Base-by-base conservation (phyloP, 2,888 invertebrate species). In the Nycteola revayana region DNA sequence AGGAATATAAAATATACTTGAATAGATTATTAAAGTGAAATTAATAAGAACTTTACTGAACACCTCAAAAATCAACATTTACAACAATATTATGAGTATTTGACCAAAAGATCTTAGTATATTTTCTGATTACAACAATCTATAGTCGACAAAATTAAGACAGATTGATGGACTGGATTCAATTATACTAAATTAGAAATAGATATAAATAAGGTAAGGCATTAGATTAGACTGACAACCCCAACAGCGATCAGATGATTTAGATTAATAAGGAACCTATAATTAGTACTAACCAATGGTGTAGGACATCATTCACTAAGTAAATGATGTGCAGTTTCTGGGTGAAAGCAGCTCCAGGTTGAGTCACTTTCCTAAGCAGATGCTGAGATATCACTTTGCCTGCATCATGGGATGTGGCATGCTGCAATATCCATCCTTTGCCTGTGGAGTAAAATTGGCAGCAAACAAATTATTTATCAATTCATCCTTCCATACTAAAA, bases 251-350 rank as follows among this genome's bases (percentile, higher is more conserved):
- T 26, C 6, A 43, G 36, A 49, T 55, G 43, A 42, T 7, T 37
- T 38, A 39, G 11, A 10, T 32, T 17, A 28, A 26, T 25, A 35
- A 26, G 20, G 36, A 22, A 14, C 28, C 18, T 3, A 25, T 31
- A 6, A 21, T 37, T 29, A 10, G 53, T 77, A 92, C 93, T 93
- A 92, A 96, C 96, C 96, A 97, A 88, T 99, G 98, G 86, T 99
- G 98, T 32, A 99, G 91, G 46, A 99, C 95, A 91, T 99, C 99
- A 90, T 99, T 99, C 66, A 99, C 96, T 69, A 99, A 92, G 90
- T 99, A 99, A 77, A 99, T 97, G 79, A 99, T 94, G 90, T 99
- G 99, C 38, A 99, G 93, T 82, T 98, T 95, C 86, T 96, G 95
- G 54, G 94, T 93, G 90, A 99, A 99, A 28, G 93, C 91, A 32